Evolutionary conservation across 2,797 vertebrate species (phyloP).

Genomic region (Thunnus albacares): DNA sequence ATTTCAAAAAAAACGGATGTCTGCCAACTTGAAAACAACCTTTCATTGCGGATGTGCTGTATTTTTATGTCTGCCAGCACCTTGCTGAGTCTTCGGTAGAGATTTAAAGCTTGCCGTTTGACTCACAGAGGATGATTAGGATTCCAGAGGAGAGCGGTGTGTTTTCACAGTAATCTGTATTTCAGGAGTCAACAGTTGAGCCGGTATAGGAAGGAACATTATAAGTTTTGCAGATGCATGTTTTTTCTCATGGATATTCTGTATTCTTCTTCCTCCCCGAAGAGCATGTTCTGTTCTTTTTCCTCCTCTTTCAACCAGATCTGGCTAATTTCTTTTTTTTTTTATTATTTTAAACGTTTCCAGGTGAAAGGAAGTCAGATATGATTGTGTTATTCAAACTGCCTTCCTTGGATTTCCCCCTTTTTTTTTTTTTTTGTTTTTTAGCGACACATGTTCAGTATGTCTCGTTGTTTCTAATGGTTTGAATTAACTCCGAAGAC

Average conservation of each 20-base stretch:
- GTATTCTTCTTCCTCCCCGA: background rate
- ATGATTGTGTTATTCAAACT: conserved; percentile 5
- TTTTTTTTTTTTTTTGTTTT: too few relatives aligned
- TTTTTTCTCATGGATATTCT: background rate
- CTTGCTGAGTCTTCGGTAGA: background rate
- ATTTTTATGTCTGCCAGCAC: background rate
- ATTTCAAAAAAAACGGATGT: background rate
- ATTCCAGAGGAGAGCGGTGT: conserved; percentile 45
- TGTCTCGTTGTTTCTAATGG: conserved; percentile 32
- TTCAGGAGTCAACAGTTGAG: conserved; percentile 23
- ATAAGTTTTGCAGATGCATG: conserved; percentile 53
- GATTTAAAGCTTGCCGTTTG: background rate
- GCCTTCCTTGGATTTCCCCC: conserved; percentile 1
- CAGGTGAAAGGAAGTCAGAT: conserved; percentile 45
- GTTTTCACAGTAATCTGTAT: conserved; percentile 46
- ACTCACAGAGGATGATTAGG: conserved; percentile 33
- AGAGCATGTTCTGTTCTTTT: conserved; percentile 28
- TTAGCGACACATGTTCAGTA: conserved; percentile 10
- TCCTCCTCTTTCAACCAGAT: conserved; percentile 34
- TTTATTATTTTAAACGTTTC: conserved; percentile 26
- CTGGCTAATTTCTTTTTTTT: too few relatives aligned
- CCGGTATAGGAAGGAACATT: background rate
- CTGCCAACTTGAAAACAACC: background rate
- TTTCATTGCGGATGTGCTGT: background rate
- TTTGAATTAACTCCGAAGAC: conserved; percentile 49